Conservation (phyloP, 2,113 vertebrate species). For the Chrysochloris asiatica region DNA sequence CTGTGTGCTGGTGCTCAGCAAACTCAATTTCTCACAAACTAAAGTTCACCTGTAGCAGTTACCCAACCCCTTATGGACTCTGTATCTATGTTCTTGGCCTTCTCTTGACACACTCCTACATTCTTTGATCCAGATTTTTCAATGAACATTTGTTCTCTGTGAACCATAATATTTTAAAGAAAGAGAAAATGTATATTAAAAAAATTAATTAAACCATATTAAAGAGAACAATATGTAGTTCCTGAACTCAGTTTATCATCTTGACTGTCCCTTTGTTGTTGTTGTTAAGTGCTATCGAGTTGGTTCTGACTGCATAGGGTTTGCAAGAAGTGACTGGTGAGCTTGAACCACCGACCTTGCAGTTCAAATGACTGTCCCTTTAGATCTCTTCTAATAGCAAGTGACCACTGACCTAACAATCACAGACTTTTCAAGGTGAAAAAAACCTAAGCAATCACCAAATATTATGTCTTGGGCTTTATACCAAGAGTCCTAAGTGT, state of each 20-base stretch:
- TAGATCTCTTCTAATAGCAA: not conserved
- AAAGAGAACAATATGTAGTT: too few relatives aligned
- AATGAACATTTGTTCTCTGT: not conserved
- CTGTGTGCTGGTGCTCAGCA: not conserved
- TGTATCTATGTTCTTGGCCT: constrained; percentile 22
- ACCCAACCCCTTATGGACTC: not conserved
- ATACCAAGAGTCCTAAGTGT: not conserved
- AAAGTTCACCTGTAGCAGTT: not conserved
- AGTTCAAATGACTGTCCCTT: not conserved
- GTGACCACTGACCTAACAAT: not conserved
- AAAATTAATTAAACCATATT: too few relatives aligned
- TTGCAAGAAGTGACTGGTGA: too few relatives aligned
- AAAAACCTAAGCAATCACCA: not conserved
- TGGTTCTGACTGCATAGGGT: too few relatives aligned
- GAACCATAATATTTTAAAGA: constrained; percentile 23
- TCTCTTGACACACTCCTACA: not conserved
- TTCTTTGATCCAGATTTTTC: constrained; percentile 32
- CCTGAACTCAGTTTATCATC: too few relatives aligned
- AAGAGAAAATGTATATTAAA: not conserved
- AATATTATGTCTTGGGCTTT: not conserved
- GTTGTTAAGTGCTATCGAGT: too few relatives aligned
- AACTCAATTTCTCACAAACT: not conserved
- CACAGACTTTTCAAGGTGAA: not conserved
- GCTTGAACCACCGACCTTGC: too few relatives aligned
- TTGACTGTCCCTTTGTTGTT: too few relatives aligned